phyloP scores from a whole-genome alignment of 2,888 invertebrate genomes.

The Phrixothrix hirtus region DNA sequence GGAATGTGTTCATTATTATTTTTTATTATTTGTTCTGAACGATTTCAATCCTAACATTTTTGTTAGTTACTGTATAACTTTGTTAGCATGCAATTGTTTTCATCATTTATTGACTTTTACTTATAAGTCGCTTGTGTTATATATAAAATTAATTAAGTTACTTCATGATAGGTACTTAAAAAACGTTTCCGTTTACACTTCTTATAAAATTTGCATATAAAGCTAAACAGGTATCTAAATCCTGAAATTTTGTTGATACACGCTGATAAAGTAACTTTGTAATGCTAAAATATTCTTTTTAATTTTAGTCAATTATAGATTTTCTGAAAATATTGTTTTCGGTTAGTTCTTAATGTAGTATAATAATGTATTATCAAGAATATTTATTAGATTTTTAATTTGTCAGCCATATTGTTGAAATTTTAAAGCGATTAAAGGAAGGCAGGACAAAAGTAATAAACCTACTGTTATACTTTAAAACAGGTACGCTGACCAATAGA shows the following conservation, averaged over 20 bases:
- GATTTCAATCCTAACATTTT: constrained; percentile 5
- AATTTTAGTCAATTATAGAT: too few relatives aligned
- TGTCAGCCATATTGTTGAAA: constrained; percentile 16
- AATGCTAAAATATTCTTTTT: constrained; percentile 5
- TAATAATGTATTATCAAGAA: constrained; percentile 25
- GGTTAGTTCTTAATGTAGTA: too few relatives aligned
- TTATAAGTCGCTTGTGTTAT: too few relatives aligned
- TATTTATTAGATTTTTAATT: constrained; percentile 11
- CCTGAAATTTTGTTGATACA: too few relatives aligned
- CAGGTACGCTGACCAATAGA: constrained; percentile 49
- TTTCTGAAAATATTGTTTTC: too few relatives aligned
- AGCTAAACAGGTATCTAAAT: too few relatives aligned
- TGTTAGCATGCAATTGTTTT: constrained; percentile 4
- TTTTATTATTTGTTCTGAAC: constrained; percentile 31
- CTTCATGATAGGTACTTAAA: too few relatives aligned
- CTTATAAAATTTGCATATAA: too few relatives aligned
- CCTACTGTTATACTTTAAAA: constrained; percentile 42
- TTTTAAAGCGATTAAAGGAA: constrained; percentile 31
- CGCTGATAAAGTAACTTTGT: background rate
- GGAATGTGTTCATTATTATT: constrained; percentile 40
- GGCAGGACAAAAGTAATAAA: constrained; percentile 38
- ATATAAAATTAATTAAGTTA: too few relatives aligned
- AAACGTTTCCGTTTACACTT: too few relatives aligned
- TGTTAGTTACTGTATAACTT: background rate
- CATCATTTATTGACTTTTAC: too few relatives aligned